Percentiles rank a stretch among this genome's conserved stretches.
phyloP scores from a whole-genome alignment of 1,140 invertebrate genomes.

The Lordiphosa collinella region DNA sequence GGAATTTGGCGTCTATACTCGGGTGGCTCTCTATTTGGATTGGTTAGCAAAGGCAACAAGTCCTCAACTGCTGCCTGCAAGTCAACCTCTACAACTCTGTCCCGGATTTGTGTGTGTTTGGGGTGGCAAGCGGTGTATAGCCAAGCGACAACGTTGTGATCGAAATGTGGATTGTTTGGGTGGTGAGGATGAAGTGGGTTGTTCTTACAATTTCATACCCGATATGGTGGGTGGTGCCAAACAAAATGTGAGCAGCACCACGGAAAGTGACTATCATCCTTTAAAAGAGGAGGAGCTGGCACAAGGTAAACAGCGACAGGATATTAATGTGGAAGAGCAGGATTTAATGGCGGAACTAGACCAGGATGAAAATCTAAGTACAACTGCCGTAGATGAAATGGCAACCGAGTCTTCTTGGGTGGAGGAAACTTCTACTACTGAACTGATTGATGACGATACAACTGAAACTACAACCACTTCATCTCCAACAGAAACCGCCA shows the following conservation, averaged over 20 bases:
- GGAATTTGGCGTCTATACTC: slow-evolving; percentile 91
- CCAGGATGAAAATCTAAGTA: not conserved
- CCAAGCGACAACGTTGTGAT: slow-evolving; percentile 84
- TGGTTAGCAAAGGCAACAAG: slow-evolving; percentile 84
- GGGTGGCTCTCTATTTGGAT: slow-evolving; percentile 85
- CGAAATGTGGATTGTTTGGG: slow-evolving; percentile 86
- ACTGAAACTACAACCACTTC: not conserved
- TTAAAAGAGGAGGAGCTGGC: slow-evolving; percentile 1
- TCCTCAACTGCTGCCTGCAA: slow-evolving; percentile 32
- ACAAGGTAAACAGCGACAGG: slow-evolving; percentile 19
- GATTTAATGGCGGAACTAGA: slow-evolving; percentile 22
- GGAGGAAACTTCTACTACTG: not conserved
- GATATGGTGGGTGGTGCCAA: slow-evolving; percentile 53
- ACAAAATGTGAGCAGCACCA: slow-evolving; percentile 37
- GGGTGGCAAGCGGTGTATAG: slow-evolving; percentile 84
- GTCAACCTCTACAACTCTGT: slow-evolving; percentile 83
- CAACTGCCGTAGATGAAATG: not conserved
- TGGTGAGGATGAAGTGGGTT: slow-evolving; percentile 88
- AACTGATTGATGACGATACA: not conserved
- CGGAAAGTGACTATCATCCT: slow-evolving; percentile 60
- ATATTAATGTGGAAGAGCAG: slow-evolving; percentile 34
- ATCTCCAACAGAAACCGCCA: not conserved
- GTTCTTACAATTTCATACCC: slow-evolving; percentile 79
- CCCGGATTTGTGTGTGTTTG: slow-evolving; percentile 85
- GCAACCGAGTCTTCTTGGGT: not conserved